These are phyloP conservation scores for Marronus borbonicus DNA, from an alignment of 2,888 invertebrate species.

Conservation along the genomic window DNA sequence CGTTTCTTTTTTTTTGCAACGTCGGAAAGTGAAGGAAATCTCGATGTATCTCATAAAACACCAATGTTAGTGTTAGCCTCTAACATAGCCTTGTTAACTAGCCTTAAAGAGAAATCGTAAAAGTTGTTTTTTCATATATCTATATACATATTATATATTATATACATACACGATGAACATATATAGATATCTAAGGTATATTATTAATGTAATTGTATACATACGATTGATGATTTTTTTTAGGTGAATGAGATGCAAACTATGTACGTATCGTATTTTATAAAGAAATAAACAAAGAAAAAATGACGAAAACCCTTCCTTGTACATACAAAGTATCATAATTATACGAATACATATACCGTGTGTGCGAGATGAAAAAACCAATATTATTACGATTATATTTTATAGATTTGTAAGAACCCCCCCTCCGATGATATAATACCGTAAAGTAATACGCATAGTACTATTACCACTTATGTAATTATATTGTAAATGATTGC, in stretches of 20 bases:
- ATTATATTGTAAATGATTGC: conserved; percentile 49
- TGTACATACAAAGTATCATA: conserved; percentile 25
- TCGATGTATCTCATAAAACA: conserved; percentile 52
- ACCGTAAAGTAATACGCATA: not conserved
- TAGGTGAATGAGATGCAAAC: not conserved
- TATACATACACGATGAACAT: conserved; percentile 23
- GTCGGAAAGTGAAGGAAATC: conserved; percentile 16
- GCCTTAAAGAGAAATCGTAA: conserved; percentile 54
- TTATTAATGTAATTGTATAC: conserved; percentile 7
- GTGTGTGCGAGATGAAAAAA: not conserved
- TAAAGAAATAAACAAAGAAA: not conserved
- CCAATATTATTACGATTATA: conserved; percentile 12
- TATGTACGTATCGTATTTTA: conserved; percentile 11
- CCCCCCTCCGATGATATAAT: not conserved
- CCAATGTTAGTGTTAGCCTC: conserved; percentile 59
- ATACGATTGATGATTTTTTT: conserved; percentile 7
- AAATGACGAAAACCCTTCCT: conserved; percentile 6
- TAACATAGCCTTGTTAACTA: conserved; percentile 61
- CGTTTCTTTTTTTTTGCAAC: not conserved
- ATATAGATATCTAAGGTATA: conserved; percentile 28
- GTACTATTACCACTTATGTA: conserved; percentile 8
- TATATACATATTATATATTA: conserved; percentile 36
- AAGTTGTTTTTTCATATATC: conserved; percentile 45
- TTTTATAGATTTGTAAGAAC: conserved; percentile 36
- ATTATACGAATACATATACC: conserved; percentile 3